phyloP scores from a whole-genome alignment of 2,113 vertebrate species.

The Ageneiosus marmoratus region DNA sequence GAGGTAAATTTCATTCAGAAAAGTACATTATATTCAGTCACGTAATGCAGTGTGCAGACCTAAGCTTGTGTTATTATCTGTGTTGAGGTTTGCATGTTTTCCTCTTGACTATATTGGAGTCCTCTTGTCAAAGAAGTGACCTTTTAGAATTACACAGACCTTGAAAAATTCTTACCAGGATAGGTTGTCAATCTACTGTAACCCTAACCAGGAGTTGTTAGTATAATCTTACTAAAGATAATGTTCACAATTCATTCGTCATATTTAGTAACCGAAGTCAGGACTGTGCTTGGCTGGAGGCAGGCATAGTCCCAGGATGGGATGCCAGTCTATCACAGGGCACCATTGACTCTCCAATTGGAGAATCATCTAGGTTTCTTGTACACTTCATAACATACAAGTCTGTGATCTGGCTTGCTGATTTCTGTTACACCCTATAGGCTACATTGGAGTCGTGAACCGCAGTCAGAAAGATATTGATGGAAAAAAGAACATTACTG shows the following conservation, averaged over 20 bases:
- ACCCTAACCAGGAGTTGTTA: not conserved
- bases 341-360: not conserved
- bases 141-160: no score
- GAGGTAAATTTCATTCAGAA: slow-evolving; percentile 72
- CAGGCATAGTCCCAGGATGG: not conserved
- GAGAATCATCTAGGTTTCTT: not conserved
- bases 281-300: not conserved
- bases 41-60: not conserved
- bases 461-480: slow-evolving; percentile 96
- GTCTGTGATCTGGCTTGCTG: not conserved
- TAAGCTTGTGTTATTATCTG: not conserved
- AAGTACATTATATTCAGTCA: not conserved
- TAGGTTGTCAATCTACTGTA: not conserved
- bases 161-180: not conserved
- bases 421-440: slow-evolving; percentile 61
- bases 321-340: not conserved
- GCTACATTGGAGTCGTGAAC: slow-evolving; percentile 92
- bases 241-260: not conserved
- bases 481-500: slow-evolving; percentile 91
- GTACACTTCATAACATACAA: not conserved
- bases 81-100: not conserved
- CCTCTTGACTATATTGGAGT: not conserved
- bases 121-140: not conserved
- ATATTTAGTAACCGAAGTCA: not conserved
- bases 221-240: not conserved